These are phyloP conservation scores for Mellivora capensis DNA, from an alignment of 2,113 vertebrate species.

Conservation along the genomic window DNA sequence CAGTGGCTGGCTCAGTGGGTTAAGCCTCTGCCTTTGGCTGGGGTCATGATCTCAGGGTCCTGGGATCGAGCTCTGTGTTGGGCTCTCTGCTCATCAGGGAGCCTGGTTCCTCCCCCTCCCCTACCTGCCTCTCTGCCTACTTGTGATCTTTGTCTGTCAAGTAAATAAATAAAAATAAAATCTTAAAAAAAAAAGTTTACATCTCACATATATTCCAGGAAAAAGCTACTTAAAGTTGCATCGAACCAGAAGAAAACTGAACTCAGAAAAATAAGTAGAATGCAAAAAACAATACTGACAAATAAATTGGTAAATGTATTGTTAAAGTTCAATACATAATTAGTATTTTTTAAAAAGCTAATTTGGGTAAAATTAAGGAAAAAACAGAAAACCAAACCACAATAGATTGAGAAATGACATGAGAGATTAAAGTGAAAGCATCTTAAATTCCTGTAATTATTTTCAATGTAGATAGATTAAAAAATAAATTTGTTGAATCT, in stretches of 20 bases:
- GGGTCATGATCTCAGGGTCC: no score
- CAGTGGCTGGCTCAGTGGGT: no score
- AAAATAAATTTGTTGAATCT: background rate
- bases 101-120: no score
- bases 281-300: background rate
- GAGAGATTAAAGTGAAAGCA: background rate
- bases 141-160: no score
- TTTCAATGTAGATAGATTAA: background rate
- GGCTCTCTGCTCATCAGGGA: no score
- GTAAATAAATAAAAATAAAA: no score
- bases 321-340: background rate
- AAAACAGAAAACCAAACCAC: background rate
- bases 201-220: background rate
- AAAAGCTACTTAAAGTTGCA: background rate
- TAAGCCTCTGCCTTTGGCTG: no score
- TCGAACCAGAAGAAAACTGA: background rate
- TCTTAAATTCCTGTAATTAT: background rate
- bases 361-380: background rate
- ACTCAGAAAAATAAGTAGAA: background rate
- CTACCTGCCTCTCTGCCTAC: no score
- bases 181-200: background rate
- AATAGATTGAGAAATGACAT: background rate
- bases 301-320: background rate
- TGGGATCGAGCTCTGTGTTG: accelerated
- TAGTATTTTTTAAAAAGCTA: background rate